A percentile compares a stretch with the other conserved stretches of the same genome.
Conservation (phyloP, 2,797 vertebrate species). For the Macroramphosus scolopax region DNA sequence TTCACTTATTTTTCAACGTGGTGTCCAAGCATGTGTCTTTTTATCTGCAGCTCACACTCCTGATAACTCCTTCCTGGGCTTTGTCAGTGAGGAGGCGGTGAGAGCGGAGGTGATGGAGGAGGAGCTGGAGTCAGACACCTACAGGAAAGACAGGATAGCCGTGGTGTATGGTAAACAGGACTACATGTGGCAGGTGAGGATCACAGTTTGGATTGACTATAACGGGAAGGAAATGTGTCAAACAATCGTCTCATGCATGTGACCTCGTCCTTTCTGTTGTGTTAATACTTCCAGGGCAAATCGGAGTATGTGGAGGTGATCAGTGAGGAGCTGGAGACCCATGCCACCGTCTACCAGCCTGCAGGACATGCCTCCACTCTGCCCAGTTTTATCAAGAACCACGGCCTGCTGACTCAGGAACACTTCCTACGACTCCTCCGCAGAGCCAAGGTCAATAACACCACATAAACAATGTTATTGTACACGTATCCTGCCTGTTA, state of each 20-base stretch:
- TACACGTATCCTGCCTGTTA: too few relatives aligned
- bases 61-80: constrained; percentile 79
- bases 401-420: constrained; percentile 72
- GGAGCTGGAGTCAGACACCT: constrained; percentile 19
- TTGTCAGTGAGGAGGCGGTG: constrained; percentile 65
- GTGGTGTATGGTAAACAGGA: constrained; percentile 77
- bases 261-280: constrained; percentile 1
- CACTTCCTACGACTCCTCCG: constrained; percentile 66
- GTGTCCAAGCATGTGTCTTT: not conserved
- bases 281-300: constrained; percentile 58
- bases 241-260: too few relatives aligned
- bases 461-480: too few relatives aligned
- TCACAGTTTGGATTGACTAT: not conserved
- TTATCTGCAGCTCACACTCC: constrained; percentile 69
- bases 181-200: constrained; percentile 76
- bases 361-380: constrained; percentile 48
- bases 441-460: constrained; percentile 73
- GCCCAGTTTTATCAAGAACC: constrained; percentile 69
- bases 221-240: not conserved
- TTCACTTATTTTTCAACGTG: too few relatives aligned
- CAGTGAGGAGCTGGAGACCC: constrained; percentile 67
- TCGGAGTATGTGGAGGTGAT: constrained; percentile 65
- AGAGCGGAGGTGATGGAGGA: constrained; percentile 28
- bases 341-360: constrained; percentile 72
- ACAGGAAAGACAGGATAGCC: constrained; percentile 64